Evolutionary conservation across 2,888 invertebrate species (phyloP), one percentile per base, ranked within the genome.

Genomic region (Monochamus alternatus): DNA sequence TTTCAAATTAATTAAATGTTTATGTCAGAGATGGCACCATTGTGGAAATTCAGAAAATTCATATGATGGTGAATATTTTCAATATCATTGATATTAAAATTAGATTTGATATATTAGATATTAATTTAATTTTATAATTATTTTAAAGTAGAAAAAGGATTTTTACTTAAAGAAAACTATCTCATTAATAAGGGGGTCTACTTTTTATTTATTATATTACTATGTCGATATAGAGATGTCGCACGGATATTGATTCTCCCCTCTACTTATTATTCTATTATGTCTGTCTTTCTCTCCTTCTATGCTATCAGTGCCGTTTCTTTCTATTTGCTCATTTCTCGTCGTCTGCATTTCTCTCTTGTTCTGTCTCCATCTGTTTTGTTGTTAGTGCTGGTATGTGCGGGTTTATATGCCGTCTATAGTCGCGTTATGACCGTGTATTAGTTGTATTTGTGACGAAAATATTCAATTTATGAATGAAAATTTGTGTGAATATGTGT

Each of bases 381-480:
- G 75, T 80, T 75, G 78, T 65, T 73, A 75, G 63, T 75, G 77
- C 75, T 60, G 70, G 75, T 76, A 74, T 77, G 81, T 73, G 74
- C 72, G 66, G 63, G 69, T 38, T 73, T 63, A 75, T 60, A 60
- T 31, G 69, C 60, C 14, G n/a, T 58, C 10, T 58, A 31, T 22
- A 22, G 12, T 12, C 58, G 31, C 47, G 69, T 44, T 60, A 69
- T 69, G 69, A 58, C 51, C 31, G 59, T 47, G 69, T 51, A 44
- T 60, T 69, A 60, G 60, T 60, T 68, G 22, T 14, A 69, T 69
- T 69, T 69, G 60, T 58, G 63, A 22, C 51, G 38, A 64, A 63
- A 69, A 55, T 75, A 70, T 66, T 62, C 43, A 73, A 70, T 81
- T 87, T 81, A 83, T 88, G 85, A 87, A 87, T 87, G 85, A 86